phyloP scores from a whole-genome alignment of 2,113 vertebrate genomes.

The Cyphomyrus plagiostoma region DNA sequence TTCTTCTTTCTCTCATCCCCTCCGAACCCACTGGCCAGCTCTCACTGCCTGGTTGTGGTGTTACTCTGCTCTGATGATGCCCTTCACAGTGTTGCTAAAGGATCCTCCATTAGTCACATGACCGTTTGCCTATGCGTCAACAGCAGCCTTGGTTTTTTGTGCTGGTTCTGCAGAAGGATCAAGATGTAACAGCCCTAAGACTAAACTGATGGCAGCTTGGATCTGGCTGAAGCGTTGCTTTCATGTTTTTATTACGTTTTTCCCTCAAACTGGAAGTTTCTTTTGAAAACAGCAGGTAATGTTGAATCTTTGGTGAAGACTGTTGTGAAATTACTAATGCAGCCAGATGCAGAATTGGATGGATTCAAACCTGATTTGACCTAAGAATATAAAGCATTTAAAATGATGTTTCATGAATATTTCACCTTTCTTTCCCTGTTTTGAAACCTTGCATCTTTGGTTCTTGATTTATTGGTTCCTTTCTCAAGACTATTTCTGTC shows the following conservation, averaged over 20 bases:
- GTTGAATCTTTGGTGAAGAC: neutral
- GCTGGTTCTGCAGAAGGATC: neutral
- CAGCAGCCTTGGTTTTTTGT: neutral
- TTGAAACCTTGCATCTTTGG: neutral
- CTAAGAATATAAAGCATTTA: neutral
- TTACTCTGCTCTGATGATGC: neutral
- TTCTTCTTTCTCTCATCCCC: neutral
- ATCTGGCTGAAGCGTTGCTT: neutral
- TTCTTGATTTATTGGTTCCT: neutral
- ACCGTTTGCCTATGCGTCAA: neutral
- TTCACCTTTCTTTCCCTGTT: neutral
- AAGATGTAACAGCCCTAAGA: neutral
- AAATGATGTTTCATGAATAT: neutral
- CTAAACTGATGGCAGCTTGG: neutral
- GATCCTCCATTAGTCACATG: neutral
- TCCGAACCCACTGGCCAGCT: neutral
- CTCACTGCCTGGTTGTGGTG: neutral
- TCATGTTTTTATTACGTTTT: neutral
- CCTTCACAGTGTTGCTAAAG: neutral
- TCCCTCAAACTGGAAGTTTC: neutral
- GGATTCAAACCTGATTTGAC: neutral
- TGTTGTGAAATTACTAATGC: neutral
- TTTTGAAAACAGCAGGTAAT: neutral
- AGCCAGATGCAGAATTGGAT: neutral
- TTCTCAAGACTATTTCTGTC: neutral